Evolutionary conservation across 2,888 invertebrate genomes (phyloP).

Genomic region (Tachina grossa): DNA sequence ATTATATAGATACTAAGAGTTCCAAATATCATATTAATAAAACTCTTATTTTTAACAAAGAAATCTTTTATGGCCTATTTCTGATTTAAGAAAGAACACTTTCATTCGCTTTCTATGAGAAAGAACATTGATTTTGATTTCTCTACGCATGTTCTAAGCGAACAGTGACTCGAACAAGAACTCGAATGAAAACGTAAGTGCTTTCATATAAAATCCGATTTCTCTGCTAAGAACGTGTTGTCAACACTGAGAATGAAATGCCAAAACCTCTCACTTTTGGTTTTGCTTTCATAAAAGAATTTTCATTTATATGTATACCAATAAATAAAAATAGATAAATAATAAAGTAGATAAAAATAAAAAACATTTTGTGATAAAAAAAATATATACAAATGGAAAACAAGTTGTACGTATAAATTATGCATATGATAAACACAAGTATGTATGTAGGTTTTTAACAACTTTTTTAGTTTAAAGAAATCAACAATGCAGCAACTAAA

Average conservation of each 20-base stretch:
- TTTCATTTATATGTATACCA: background rate
- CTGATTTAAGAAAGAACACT: constrained; percentile 9
- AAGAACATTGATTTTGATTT: constrained; percentile 6
- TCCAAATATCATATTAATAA: no score
- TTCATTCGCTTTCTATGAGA: constrained; percentile 24
- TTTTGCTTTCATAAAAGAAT: constrained; percentile 10
- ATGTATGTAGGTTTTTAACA: background rate
- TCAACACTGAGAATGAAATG: constrained; percentile 28
- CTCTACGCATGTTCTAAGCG: constrained; percentile 6
- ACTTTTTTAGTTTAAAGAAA: constrained; percentile 17
- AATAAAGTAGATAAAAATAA: background rate
- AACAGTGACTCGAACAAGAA: constrained; percentile 1
- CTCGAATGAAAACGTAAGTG: constrained; percentile 20
- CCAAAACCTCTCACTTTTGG: constrained; percentile 19
- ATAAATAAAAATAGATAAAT: background rate
- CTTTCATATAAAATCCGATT: constrained; percentile 5
- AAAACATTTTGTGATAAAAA: background rate
- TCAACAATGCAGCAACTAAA: constrained; percentile 1
- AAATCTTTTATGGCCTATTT: background rate
- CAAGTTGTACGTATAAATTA: constrained; percentile 9
- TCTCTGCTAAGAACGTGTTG: constrained; percentile 1
- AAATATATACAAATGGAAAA: constrained; percentile 2
- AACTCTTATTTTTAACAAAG: no score
- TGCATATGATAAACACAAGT: no score
- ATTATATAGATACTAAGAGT: no score